These are phyloP conservation scores for Chelmon rostratus DNA, from an alignment of 2,797 vertebrate genomes.

Conservation along the genomic window DNA sequence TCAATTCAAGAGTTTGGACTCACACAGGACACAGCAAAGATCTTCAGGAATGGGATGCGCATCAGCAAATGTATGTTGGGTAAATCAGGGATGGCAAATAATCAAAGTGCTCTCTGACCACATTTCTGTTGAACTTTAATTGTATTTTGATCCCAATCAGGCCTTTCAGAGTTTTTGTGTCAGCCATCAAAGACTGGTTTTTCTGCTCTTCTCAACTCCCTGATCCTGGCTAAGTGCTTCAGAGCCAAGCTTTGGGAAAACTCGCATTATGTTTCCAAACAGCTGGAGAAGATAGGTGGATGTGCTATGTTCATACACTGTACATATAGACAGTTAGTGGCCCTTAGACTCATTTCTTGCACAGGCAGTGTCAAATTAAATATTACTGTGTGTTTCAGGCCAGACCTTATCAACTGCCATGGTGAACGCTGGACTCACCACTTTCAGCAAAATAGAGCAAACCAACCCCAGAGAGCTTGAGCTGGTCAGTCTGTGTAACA, in stretches of 20 bases:
- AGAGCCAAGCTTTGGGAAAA: constrained; percentile 97
- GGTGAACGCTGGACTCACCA: constrained; percentile 95
- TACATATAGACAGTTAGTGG: neutral
- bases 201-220: constrained; percentile 88
- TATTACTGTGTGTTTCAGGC: constrained; percentile 83
- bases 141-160: constrained; percentile 79
- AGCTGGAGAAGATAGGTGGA: constrained; percentile 97
- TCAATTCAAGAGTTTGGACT: constrained; percentile 96
- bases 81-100: neutral
- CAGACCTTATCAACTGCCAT: constrained; percentile 93
- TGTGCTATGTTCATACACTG: neutral
- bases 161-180: constrained; percentile 92
- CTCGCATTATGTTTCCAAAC: constrained; percentile 93
- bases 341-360: neutral
- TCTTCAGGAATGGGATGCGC: constrained; percentile 94
- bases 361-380: neutral
- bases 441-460: constrained; percentile 96
- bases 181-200: constrained; percentile 87
- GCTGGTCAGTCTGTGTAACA: constrained; percentile 85
- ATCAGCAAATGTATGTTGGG: constrained; percentile 92
- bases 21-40: constrained; percentile 93
- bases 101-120: neutral
- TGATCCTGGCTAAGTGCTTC: constrained; percentile 97
- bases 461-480: constrained; percentile 94
- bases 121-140: neutral